These are phyloP conservation scores for Mallotus villosus DNA, from an alignment of 2,797 vertebrate species.

Conservation along the genomic window DNA sequence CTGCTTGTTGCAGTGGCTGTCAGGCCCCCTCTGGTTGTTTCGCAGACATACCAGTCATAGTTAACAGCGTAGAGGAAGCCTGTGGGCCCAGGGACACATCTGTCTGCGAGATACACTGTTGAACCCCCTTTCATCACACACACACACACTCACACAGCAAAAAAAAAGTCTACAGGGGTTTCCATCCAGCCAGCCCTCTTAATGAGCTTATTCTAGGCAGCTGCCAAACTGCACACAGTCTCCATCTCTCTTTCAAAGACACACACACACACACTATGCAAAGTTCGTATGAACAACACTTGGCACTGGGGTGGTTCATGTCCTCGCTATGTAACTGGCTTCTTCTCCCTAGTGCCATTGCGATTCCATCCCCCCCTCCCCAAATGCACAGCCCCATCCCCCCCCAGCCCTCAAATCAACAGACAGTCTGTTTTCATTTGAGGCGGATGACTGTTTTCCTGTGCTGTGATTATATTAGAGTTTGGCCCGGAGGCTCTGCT, in stretches of 20 bases:
- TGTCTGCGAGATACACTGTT: slow-evolving; percentile 54
- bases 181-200: slow-evolving; percentile 22
- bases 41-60: slow-evolving; percentile 66
- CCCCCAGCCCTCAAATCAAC: not conserved
- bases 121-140: slow-evolving; percentile 41
- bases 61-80: slow-evolving; percentile 58
- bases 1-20: slow-evolving; percentile 55
- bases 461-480: slow-evolving; percentile 55
- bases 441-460: slow-evolving; percentile 57
- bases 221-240: slow-evolving; percentile 45
- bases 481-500: slow-evolving; percentile 13
- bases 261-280: not conserved
- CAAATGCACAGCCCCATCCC: too few relatives aligned
- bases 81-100: slow-evolving; percentile 48
- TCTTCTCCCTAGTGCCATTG: slow-evolving; percentile 34
- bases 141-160: slow-evolving; percentile 15
- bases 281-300: slow-evolving; percentile 6
- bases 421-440: slow-evolving; percentile 52
- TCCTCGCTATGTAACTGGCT: slow-evolving; percentile 38
- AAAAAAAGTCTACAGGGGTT: slow-evolving; percentile 2
- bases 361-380: too few relatives aligned
- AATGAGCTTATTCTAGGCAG: slow-evolving; percentile 29
- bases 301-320: slow-evolving; percentile 22
- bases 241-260: not conserved
- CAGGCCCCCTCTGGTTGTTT: slow-evolving; percentile 61